Evolutionary conservation across 2,888 invertebrate genomes (phyloP).

Genomic region (Hyles lineata): DNA sequence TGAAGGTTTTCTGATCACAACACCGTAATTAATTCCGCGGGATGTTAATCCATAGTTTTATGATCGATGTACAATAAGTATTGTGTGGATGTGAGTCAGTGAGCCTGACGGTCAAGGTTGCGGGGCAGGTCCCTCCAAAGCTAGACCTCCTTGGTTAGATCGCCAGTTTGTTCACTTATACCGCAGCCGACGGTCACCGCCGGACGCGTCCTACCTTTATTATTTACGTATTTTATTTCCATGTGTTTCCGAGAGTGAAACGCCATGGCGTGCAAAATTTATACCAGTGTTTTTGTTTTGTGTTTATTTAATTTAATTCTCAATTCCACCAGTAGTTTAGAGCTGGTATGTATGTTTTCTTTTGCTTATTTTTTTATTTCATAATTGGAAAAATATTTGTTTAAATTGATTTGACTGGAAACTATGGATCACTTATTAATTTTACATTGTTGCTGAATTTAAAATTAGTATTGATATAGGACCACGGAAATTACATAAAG

Average conservation of each 20-base stretch:
- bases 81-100: slow-evolving; percentile 59
- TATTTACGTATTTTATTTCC: not conserved
- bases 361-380: slow-evolving; percentile 34
- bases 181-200: slow-evolving; percentile 24
- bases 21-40: not conserved
- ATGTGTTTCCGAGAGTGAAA: slow-evolving; percentile 3
- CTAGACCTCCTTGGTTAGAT: slow-evolving; percentile 18
- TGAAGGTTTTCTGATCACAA: not conserved
- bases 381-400: not conserved
- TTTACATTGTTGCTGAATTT: too few relatives aligned
- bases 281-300: slow-evolving; percentile 30
- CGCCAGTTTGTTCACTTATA: slow-evolving; percentile 28
- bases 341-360: slow-evolving; percentile 29
- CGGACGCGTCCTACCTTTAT: slow-evolving; percentile 15
- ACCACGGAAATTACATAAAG: too few relatives aligned
- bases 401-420: too few relatives aligned
- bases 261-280: slow-evolving; percentile 22
- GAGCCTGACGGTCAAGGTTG: slow-evolving; percentile 74
- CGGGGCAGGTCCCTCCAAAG: slow-evolving; percentile 35
- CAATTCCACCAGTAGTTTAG: slow-evolving; percentile 15
- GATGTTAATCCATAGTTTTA: slow-evolving; percentile 1
- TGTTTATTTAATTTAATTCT: slow-evolving; percentile 30
- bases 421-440: too few relatives aligned
- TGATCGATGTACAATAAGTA: slow-evolving; percentile 11
- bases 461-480: too few relatives aligned